Conservation (phyloP, 1,140 invertebrate species). For the Drosophila lacertosa region DNA sequence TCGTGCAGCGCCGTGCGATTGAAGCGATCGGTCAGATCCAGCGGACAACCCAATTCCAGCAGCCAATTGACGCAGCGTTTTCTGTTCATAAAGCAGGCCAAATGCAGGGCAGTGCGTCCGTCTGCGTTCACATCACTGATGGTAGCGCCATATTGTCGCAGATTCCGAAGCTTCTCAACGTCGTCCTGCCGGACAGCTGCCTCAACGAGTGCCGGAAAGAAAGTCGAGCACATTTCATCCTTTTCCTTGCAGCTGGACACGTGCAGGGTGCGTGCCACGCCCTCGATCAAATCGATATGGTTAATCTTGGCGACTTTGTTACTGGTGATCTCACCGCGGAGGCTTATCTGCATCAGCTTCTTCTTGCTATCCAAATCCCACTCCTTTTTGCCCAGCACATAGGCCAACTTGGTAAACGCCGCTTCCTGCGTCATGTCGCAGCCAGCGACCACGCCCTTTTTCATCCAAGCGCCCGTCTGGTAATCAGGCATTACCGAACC, state of each 20-base stretch:
- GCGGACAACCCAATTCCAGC: conserved; percentile 90
- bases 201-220: conserved; percentile 91
- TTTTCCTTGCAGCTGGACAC: conserved; percentile 88
- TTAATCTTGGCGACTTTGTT: conserved; percentile 68
- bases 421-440: conserved; percentile 98
- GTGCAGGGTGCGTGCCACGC: conserved; percentile 87
- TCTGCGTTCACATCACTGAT: conserved; percentile 90
- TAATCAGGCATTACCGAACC: conserved; percentile 91
- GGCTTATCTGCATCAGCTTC: conserved; percentile 91
- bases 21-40: conserved; percentile 87
- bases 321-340: conserved; percentile 86
- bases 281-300: conserved; percentile 86
- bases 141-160: conserved; percentile 87
- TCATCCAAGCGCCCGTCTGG: conserved; percentile 88
- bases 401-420: conserved; percentile 95
- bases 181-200: conserved; percentile 89
- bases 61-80: conserved; percentile 82
- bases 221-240: conserved; percentile 88
- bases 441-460: conserved; percentile 92
- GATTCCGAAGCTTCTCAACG: conserved; percentile 83
- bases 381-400: conserved; percentile 93
- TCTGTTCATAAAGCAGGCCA: conserved; percentile 90
- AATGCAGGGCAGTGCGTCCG: conserved; percentile 91
- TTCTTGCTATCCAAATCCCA: conserved; percentile 90
- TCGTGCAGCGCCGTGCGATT: conserved; percentile 87